Evolutionary conservation across 2,113 vertebrate genomes (phyloP).

Genomic region (Danionella cerebrum): DNA sequence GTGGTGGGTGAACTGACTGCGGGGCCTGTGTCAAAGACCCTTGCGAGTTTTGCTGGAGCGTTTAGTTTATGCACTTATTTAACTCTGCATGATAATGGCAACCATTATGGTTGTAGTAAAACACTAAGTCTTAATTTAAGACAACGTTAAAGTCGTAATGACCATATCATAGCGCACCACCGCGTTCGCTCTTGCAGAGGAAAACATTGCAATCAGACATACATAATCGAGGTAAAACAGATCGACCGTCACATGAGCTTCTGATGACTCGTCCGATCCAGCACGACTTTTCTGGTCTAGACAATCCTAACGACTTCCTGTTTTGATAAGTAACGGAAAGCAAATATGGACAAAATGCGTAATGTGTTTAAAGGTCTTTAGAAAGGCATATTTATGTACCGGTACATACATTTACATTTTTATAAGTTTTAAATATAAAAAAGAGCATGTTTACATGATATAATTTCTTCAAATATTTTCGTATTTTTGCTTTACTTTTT

Average conservation of each 20-base stretch:
- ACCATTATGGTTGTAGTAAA: background rate
- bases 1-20: background rate
- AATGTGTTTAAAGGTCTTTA: background rate
- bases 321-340: conserved; percentile 24
- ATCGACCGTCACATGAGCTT: background rate
- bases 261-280: conserved; percentile 27
- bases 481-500: no score
- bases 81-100: background rate
- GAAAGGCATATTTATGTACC: background rate
- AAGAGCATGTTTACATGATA: no score
- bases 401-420: background rate
- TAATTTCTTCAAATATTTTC: no score
- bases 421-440: no score
- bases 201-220: conserved; percentile 47
- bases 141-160: conserved; percentile 33
- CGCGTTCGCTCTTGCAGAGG: conserved; percentile 39
- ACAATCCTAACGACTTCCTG: background rate
- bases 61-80: background rate
- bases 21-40: conserved; percentile 6
- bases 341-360: background rate
- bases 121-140: conserved; percentile 19
- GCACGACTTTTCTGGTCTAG: conserved; percentile 7
- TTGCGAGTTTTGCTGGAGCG: background rate
- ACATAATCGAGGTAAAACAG: conserved; percentile 23
- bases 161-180: conserved; percentile 44